These are phyloP conservation scores for Dicentrarchus labrax DNA, from an alignment of 2,113 vertebrate genomes.

Conservation along the genomic window DNA sequence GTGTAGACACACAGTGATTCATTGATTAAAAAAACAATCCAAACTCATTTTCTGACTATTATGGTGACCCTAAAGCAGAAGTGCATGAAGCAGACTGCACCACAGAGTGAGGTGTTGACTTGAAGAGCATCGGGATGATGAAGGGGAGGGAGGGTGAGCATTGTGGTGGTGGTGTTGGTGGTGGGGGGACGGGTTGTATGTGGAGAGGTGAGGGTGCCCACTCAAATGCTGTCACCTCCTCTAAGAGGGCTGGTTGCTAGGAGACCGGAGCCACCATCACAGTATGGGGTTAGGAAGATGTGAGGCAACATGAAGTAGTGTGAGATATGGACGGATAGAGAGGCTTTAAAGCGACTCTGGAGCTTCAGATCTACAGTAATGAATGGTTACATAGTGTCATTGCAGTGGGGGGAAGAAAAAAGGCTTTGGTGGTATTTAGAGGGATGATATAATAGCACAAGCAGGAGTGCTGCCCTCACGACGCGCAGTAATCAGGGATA, in stretches of 20 bases:
- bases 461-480: constrained; percentile 21
- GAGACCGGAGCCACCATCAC: constrained; percentile 71
- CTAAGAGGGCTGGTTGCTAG: constrained; percentile 77
- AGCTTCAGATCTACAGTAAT: constrained; percentile 48
- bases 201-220: constrained; percentile 75
- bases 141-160: constrained; percentile 17
- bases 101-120: constrained; percentile 38
- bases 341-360: constrained; percentile 47
- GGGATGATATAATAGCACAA: constrained; percentile 28
- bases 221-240: constrained; percentile 80
- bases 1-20: not conserved
- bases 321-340: constrained; percentile 26
- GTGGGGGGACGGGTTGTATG: not conserved
- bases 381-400: constrained; percentile 15
- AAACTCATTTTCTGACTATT: not conserved
- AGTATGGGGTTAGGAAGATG: constrained; percentile 73
- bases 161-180: not conserved
- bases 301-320: constrained; percentile 57
- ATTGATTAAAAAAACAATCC: not conserved
- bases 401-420: not conserved
- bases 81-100: constrained; percentile 8
- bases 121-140: constrained; percentile 62
- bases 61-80: not conserved
- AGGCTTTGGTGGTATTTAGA: constrained; percentile 46
- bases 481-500: constrained; percentile 52